phyloP scores from a whole-genome alignment of 2,888 invertebrate genomes.

The Ptychoptera contaminata region DNA sequence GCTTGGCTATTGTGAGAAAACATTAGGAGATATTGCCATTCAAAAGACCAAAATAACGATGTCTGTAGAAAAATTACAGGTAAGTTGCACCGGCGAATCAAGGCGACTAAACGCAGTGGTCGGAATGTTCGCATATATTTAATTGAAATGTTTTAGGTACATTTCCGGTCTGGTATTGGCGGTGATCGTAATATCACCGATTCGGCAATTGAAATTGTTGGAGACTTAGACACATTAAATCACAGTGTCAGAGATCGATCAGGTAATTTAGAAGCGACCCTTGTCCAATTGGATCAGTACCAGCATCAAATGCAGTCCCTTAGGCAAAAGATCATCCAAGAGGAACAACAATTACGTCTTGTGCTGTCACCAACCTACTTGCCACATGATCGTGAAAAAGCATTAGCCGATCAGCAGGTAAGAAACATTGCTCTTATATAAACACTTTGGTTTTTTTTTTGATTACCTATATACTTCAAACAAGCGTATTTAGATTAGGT shows the following conservation, averaged over 20 bases:
- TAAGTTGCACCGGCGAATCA: slow-evolving; percentile 18
- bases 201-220: slow-evolving; percentile 50
- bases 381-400: slow-evolving; percentile 68
- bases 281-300: slow-evolving; percentile 74
- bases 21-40: slow-evolving; percentile 70
- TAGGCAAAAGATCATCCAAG: slow-evolving; percentile 68
- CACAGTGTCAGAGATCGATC: slow-evolving; percentile 22
- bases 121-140: background rate
- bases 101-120: background rate
- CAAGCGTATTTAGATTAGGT: too few relatives aligned
- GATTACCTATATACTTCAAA: too few relatives aligned
- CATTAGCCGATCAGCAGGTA: slow-evolving; percentile 79
- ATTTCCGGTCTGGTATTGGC: slow-evolving; percentile 74
- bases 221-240: slow-evolving; percentile 44
- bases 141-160: slow-evolving; percentile 41
- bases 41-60: slow-evolving; percentile 80
- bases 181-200: slow-evolving; percentile 61
- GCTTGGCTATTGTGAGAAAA: slow-evolving; percentile 70
- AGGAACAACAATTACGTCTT: slow-evolving; percentile 72
- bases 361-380: slow-evolving; percentile 71
- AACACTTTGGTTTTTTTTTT: too few relatives aligned
- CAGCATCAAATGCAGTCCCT: slow-evolving; percentile 74
- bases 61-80: slow-evolving; percentile 81
- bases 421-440: slow-evolving; percentile 6
- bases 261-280: slow-evolving; percentile 52